A percentile compares a stretch with the other conserved stretches of the same genome.
phyloP scores from a whole-genome alignment of 2,113 vertebrate genomes.

The Centropus bengalensis region DNA sequence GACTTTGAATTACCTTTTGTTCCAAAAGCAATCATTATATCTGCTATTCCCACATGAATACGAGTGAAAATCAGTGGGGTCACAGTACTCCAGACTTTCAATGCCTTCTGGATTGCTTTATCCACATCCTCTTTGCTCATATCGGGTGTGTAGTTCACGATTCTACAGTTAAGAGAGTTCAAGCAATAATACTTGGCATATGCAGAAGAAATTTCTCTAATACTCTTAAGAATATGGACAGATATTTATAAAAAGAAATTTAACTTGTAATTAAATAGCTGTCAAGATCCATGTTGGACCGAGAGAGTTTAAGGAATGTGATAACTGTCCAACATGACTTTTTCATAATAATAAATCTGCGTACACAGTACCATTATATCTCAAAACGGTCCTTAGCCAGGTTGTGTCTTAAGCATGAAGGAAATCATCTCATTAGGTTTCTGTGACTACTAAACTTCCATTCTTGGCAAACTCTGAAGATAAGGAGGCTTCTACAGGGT shows the following conservation, averaged over 20 bases:
- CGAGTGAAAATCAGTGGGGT: conserved; percentile 71
- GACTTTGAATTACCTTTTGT: conserved; percentile 67
- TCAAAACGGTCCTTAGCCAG: not conserved
- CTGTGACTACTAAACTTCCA: not conserved
- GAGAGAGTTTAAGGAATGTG: not conserved
- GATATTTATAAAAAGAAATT: not conserved
- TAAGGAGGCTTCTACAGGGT: not conserved
- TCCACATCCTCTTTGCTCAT: conserved; percentile 75
- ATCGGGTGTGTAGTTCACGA: conserved; percentile 80
- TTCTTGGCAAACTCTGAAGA: not conserved
- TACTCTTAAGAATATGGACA: not conserved
- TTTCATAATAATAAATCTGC: not conserved
- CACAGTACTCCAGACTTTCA: conserved; percentile 78
- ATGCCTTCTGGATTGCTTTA: conserved; percentile 68
- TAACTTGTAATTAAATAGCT: not conserved
- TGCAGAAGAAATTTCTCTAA: not conserved
- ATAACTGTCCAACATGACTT: not conserved
- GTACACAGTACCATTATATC: not conserved
- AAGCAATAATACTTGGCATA: not conserved
- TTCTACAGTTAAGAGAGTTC: conserved; percentile 56
- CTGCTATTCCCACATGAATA: conserved; percentile 69
- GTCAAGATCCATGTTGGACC: not conserved
- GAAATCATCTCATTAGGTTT: not conserved
- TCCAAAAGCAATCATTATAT: conserved; percentile 80
- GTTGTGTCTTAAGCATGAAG: not conserved